These are phyloP conservation scores for Pseudomyrmex sp. DNA, from an alignment of 1,140 invertebrate genomes.

Conservation along the genomic window DNA sequence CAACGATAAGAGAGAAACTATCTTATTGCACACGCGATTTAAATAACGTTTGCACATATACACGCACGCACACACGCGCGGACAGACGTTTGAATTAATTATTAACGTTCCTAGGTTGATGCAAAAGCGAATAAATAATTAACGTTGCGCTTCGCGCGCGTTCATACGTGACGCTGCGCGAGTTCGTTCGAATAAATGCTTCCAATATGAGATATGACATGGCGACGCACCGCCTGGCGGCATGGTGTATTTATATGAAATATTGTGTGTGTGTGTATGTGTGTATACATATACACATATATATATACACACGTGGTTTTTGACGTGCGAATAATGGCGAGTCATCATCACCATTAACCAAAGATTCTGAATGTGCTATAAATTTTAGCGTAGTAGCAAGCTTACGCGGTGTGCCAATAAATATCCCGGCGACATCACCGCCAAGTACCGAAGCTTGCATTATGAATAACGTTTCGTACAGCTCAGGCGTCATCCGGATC, in stretches of 20 bases:
- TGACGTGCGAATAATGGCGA: conserved; percentile 35
- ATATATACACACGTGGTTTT: conserved; percentile 13
- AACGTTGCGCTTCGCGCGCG: not conserved
- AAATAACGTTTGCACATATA: not conserved
- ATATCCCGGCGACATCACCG: conserved; percentile 53
- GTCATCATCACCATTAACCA: conserved; percentile 49
- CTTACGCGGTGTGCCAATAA: conserved; percentile 39
- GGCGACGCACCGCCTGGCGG: not conserved
- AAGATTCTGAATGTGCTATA: conserved; percentile 48
- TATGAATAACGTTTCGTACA: conserved; percentile 51
- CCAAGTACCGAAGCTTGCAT: conserved; percentile 45
- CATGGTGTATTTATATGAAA: no score
- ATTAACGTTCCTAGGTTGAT: not conserved
- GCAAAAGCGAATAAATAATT: conserved; percentile 21
- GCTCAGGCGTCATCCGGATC: conserved; percentile 51
- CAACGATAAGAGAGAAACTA: not conserved
- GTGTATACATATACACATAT: not conserved
- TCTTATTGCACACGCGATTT: not conserved
- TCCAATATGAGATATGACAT: not conserved
- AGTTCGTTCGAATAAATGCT: conserved; percentile 18
- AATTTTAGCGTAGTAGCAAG: conserved; percentile 28
- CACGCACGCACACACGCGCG: not conserved
- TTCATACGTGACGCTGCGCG: not conserved
- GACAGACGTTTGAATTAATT: not conserved
- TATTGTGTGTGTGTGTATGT: no score